Base-by-base conservation (phyloP, 2,888 invertebrate species). In the Lobophora halterata region DNA sequence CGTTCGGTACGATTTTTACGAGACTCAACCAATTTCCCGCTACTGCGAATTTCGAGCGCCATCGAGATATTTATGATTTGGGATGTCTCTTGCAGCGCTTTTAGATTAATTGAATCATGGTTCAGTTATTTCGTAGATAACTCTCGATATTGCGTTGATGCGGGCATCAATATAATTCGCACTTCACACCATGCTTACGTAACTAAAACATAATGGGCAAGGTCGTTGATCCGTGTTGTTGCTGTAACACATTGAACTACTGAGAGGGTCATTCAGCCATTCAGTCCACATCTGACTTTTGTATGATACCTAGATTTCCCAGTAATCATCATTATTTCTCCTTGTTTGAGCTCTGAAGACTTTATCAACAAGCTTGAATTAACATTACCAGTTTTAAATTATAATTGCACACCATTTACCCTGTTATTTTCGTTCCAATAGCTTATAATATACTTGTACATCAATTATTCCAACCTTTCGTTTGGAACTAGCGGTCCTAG, bases 11-110 rank as follows among this genome's bases (percentile, higher is more conserved):
- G 59, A 64, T 61, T 71, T 75, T 79, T 74, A n/a, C 71, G 74
- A 73, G 59, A 71, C 58, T 70, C 59, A 68, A 69, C 66, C 69
- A 72, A 75, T 77, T 79, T 78, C 66, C 69, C 61, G 52, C 53
- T 51, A 52, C 49, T 61, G 51, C 48, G 58, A 56, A 65, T 60
- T 46, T 49, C 49, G 30, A 52, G 37, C 26, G 31, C 39, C 40
- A 47, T 29, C 47, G 23, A 51, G 49, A 47, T 52, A 56, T 57
- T 46, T 50, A 46, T 45, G 42, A 46, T 45, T 46, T 44, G 28
- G 35, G 18, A 47, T 37, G 43, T 43, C 50, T 27, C 28, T 27
- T 42, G 41, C 46, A 48, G 37, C 46, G 14, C 25, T 36, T 40
- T 24, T 28, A 36, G 36, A 49, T 43, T 47, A 52, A 46, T 49